These are phyloP conservation scores for Argyra leucocephala DNA, from an alignment of 2,888 invertebrate species.

Conservation along the genomic window DNA sequence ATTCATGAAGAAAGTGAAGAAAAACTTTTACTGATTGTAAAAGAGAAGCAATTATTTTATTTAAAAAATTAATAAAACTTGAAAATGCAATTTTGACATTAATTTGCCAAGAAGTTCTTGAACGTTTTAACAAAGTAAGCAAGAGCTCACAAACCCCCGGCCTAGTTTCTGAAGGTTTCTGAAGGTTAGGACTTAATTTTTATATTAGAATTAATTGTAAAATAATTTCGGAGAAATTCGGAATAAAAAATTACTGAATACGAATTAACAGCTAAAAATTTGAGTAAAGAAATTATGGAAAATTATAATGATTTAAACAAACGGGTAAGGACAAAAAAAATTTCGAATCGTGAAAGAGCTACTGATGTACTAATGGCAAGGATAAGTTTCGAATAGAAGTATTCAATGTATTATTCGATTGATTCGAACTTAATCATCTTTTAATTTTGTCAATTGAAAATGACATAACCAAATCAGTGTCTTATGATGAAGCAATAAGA, in stretches of 20 bases:
- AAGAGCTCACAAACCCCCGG: no score
- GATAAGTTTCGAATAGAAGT: background rate
- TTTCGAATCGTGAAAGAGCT: background rate
- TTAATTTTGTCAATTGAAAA: no score
- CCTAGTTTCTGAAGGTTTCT: background rate
- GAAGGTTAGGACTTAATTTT: background rate
- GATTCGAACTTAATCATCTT: no score
- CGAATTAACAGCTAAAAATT: background rate
- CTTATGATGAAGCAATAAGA: no score
- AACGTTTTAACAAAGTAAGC: no score
- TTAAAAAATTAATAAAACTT: no score
- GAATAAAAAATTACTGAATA: background rate
- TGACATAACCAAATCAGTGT: no score
- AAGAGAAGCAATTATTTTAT: no score
- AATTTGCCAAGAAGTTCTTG: no score
- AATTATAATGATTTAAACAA: background rate
- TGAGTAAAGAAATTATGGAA: background rate
- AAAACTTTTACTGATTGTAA: no score
- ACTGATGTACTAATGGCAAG: background rate
- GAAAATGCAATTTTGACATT: no score
- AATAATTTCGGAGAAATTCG: slow-evolving; percentile 2
- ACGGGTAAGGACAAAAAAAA: background rate
- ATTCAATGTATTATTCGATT: slow-evolving; percentile 6
- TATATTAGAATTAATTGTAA: background rate
- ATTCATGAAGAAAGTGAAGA: no score